Percentiles rank a stretch among this genome's conserved stretches.
Conservation (phyloP, 2,797 vertebrate genomes). For the Accipiter superciliosus region DNA sequence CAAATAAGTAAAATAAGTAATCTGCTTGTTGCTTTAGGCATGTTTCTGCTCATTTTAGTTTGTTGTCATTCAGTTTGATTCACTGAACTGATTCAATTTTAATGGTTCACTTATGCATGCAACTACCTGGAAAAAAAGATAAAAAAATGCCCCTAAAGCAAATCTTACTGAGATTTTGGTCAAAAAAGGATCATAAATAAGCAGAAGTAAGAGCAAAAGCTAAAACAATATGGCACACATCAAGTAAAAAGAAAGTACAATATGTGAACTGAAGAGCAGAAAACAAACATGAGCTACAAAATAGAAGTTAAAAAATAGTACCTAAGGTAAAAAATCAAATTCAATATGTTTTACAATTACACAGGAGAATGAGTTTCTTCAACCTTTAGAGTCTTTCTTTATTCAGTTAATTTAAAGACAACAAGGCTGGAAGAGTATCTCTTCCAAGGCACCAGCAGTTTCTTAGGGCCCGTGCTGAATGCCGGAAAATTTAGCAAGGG, state of each 20-base stretch:
- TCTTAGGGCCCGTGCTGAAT: conserved; percentile 45
- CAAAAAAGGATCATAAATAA: conserved; percentile 72
- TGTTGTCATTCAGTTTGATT: conserved; percentile 65
- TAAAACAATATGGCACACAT: conserved; percentile 12
- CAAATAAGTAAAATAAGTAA: conserved; percentile 57
- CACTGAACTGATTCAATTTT: conserved; percentile 71
- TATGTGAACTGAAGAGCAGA: conserved; percentile 29
- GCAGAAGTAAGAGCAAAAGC: conserved; percentile 64
- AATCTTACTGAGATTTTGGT: conserved; percentile 67
- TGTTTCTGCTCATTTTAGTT: conserved; percentile 57
- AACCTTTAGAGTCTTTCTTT: conserved; percentile 51
- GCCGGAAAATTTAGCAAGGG: conserved; percentile 54
- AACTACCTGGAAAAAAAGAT: conserved; percentile 70
- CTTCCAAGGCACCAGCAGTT: conserved; percentile 52
- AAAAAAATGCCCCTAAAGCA: conserved; percentile 68
- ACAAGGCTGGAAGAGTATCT: conserved; percentile 42
- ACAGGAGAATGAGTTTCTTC: conserved; percentile 44
- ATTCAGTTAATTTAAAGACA: conserved; percentile 44
- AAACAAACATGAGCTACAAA: conserved; percentile 42
- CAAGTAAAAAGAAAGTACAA: conserved; percentile 54
- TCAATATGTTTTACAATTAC: conserved; percentile 53
- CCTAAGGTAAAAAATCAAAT: conserved; percentile 54
- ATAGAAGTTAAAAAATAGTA: conserved; percentile 57
- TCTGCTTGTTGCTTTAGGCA: conserved; percentile 35
- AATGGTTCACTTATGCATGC: conserved; percentile 72